Base-by-base conservation (phyloP, 2,113 vertebrate genomes). In the Sprattus sprattus region DNA sequence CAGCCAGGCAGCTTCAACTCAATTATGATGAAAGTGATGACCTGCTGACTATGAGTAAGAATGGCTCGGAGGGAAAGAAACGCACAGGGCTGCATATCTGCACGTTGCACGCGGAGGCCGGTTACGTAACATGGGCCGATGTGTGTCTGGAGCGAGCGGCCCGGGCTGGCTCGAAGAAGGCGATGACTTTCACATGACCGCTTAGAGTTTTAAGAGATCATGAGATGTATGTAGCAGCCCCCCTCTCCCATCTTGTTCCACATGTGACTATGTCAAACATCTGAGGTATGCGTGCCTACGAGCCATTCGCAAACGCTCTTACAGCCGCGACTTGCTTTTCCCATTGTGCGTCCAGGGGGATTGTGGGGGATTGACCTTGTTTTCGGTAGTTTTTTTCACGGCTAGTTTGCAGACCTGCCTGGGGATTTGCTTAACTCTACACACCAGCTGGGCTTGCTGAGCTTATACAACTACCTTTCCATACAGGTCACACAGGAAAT, bases 121-220 rank as follows among this genome's bases (percentile, higher is more conserved):
- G 45, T 85, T 75, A 28, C 78, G 64, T 45, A 45, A 85, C 45
- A 44, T 1, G 50, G 81, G 52, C 81, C 7, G 50, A 25, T 13
- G 39, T 25, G 52, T 15, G 32, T 85, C 57, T 52, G 81, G 64
- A 28, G 25, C 45, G 49, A 39, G 82, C 64, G 20, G 54, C 18
- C 6, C 20, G 20, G 54, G 3, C 25, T 54, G 50, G 49, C 60
- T 49, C 25, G 45, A 44, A 25, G 15, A 82, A n/a, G 46, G n/a
- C 49, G n/a, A 86, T 86, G 86, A 86, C 46, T 50, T 84, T 47
- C 85, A 88, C 84, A 84, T 89, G 85, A 89, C 46, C 4, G 25
- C 60, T 60, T 1, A 0, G 45, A 39, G 13, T 75, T 84, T 82
- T 28, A 44, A 28, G 46, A 52, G 54, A 78, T 88, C 87, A 86